Conservation (phyloP, 2,113 vertebrate genomes). For the Plotosus lineatus region DNA sequence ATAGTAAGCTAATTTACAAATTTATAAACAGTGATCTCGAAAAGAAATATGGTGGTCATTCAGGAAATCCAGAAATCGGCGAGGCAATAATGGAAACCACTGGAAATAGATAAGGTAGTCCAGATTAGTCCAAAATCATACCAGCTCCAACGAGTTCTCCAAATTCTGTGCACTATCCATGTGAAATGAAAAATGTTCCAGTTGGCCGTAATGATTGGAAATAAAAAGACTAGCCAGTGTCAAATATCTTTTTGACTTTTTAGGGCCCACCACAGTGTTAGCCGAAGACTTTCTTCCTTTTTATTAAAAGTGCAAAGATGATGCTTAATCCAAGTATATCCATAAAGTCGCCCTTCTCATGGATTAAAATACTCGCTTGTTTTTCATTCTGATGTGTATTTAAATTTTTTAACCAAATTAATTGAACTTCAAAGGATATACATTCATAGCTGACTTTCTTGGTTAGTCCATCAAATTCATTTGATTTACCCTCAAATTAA, state of each 20-base stretch:
- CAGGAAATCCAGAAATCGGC: too few relatives aligned
- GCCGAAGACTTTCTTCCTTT: background rate
- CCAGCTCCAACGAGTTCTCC: too few relatives aligned
- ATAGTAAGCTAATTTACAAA: too few relatives aligned
- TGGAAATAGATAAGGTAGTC: too few relatives aligned
- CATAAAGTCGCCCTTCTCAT: background rate
- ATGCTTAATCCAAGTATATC: background rate
- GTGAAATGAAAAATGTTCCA: background rate
- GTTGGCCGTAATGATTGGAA: too few relatives aligned
- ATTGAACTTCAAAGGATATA: background rate
- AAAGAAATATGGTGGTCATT: too few relatives aligned
- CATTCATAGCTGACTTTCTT: background rate
- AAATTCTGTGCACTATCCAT: background rate
- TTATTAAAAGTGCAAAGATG: background rate
- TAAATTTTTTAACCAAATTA: background rate
- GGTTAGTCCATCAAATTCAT: background rate
- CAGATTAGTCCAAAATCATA: too few relatives aligned
- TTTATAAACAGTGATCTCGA: too few relatives aligned
- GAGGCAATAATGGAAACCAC: too few relatives aligned
- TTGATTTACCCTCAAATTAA: background rate
- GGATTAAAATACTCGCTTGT: background rate
- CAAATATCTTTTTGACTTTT: background rate
- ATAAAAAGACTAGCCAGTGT: background rate
- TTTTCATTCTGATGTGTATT: background rate
- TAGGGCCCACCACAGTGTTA: background rate